phyloP scores from a whole-genome alignment of 2,797 vertebrate species.

The Galagoides demidoff region DNA sequence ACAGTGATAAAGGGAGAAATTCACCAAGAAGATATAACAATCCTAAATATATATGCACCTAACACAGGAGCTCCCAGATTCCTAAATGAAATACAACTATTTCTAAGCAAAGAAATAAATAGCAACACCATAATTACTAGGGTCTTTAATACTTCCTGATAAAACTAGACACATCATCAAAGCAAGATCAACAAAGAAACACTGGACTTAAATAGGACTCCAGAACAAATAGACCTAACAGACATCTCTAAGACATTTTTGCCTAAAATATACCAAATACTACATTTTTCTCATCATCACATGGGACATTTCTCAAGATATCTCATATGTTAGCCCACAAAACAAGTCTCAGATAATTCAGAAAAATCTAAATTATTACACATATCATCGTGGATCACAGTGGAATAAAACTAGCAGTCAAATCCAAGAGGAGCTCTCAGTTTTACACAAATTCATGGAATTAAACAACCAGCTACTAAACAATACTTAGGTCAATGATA shows the following conservation, averaged over 20 bases:
- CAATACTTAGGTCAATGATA: not conserved
- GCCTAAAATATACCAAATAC: not conserved
- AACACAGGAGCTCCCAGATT: not conserved
- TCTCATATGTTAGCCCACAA: not conserved
- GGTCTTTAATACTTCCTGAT: not conserved
- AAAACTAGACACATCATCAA: not conserved
- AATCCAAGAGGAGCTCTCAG: not conserved
- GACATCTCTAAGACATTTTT: not conserved
- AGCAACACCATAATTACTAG: not conserved
- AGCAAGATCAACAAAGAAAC: not conserved
- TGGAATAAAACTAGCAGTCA: not conserved
- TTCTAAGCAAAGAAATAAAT: not conserved
- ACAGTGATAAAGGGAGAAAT: not conserved
- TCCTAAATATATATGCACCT: not conserved
- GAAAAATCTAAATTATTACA: not conserved
- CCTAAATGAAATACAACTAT: not conserved
- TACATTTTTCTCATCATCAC: not conserved
- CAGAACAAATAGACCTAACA: not conserved
- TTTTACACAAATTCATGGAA: not conserved
- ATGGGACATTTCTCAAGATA: not conserved
- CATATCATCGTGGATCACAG: not conserved
- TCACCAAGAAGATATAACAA: not conserved
- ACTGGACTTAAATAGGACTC: not conserved
- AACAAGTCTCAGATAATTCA: not conserved
- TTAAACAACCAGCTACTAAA: not conserved